Conservation (phyloP, 1,140 invertebrate genomes). For the Ooceraea biroi region DNA sequence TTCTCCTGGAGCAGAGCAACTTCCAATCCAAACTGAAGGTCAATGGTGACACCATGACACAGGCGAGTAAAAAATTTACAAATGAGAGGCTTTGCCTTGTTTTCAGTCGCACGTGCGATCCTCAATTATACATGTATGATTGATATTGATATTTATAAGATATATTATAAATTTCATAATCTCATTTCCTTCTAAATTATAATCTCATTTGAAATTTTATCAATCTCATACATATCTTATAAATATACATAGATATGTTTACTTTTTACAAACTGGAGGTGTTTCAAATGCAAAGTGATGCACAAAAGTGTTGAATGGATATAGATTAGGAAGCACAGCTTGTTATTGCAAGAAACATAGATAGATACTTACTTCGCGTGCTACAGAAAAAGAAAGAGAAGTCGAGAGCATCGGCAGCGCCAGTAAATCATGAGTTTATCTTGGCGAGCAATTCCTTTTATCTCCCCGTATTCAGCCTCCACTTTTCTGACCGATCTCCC, state of each 20-base stretch:
- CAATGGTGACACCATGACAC: conserved; percentile 87
- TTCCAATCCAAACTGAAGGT: conserved; percentile 85
- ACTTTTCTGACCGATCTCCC: conserved; percentile 56
- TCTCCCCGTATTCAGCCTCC: neutral
- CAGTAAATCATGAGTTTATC: conserved; percentile 27
- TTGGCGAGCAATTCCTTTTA: conserved; percentile 20
- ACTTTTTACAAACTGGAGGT: too few relatives aligned
- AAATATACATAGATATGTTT: too few relatives aligned
- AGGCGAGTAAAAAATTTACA: conserved; percentile 86
- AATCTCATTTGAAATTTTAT: too few relatives aligned
- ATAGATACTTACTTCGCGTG: neutral
- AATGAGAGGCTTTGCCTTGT: neutral
- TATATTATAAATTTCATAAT: too few relatives aligned
- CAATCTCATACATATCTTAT: too few relatives aligned
- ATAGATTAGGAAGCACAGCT: neutral
- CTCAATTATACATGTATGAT: too few relatives aligned
- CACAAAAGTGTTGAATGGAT: too few relatives aligned
- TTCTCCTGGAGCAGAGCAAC: conserved; percentile 90
- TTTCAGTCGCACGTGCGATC: conserved; percentile 1
- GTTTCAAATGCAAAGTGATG: too few relatives aligned
- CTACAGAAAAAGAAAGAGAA: neutral
- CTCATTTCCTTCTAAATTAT: too few relatives aligned
- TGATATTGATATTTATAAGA: too few relatives aligned
- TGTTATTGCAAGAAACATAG: neutral
- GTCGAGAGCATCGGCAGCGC: neutral